Conservation (phyloP, 2,797 vertebrate species). For the Harpagifer antarcticus region DNA sequence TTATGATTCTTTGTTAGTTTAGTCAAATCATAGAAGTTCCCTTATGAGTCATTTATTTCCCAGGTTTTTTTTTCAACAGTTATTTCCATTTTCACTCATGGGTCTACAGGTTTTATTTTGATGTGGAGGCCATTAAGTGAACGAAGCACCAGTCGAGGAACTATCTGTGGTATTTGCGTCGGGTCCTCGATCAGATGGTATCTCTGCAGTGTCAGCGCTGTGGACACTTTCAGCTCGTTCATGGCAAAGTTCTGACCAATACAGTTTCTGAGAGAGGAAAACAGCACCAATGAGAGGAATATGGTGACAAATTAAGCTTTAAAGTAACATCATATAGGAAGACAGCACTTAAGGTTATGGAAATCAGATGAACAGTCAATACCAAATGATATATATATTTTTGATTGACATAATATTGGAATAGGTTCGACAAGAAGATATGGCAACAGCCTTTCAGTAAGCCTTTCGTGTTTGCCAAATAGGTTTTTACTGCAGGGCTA, state of each 20-base stretch:
- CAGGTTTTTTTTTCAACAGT: background rate
- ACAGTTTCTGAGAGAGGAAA: slow-evolving; percentile 87
- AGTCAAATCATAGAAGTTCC: background rate
- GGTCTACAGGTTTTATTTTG: slow-evolving; percentile 74
- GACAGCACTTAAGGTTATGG: background rate
- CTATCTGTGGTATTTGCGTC: slow-evolving; percentile 71
- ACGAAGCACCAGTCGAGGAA: slow-evolving; percentile 80
- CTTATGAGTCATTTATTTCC: background rate
- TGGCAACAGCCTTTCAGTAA: too few relatives aligned
- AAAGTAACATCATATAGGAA: background rate
- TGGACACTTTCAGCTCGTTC: slow-evolving; percentile 89
- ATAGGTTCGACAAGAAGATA: too few relatives aligned
- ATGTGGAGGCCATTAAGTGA: slow-evolving; percentile 89
- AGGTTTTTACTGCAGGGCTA: too few relatives aligned
- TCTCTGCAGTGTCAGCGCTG: slow-evolving; percentile 85
- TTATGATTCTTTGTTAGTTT: background rate
- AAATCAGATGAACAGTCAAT: too few relatives aligned
- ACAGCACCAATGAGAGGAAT: background rate
- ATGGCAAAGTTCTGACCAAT: slow-evolving; percentile 94
- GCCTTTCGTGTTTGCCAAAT: too few relatives aligned
- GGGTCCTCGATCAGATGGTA: slow-evolving; percentile 85
- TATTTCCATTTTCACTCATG: slow-evolving; percentile 18
- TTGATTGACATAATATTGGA: too few relatives aligned
- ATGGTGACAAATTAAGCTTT: background rate
- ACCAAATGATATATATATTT: too few relatives aligned